Percentiles rank a stretch among this genome's conserved stretches.
These are phyloP conservation scores for Psophia crepitans DNA, from an alignment of 2,113 vertebrate genomes.

Conservation along the genomic window DNA sequence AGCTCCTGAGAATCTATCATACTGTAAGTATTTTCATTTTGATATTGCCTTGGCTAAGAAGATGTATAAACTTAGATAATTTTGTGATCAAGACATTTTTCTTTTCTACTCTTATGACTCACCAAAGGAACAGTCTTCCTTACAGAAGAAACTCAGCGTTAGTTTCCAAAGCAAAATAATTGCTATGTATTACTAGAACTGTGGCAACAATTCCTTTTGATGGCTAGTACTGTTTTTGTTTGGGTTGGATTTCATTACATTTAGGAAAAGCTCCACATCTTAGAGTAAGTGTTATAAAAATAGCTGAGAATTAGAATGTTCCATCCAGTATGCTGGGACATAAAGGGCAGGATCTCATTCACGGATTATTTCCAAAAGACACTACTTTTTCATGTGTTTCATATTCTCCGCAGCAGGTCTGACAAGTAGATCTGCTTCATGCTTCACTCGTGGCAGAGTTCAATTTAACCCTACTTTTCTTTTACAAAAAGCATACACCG, in stretches of 20 bases:
- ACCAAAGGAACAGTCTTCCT: not conserved
- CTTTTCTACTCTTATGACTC: not conserved
- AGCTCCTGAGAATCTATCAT: not conserved
- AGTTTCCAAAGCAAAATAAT: not conserved
- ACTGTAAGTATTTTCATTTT: not conserved
- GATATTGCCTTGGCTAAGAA: not conserved
- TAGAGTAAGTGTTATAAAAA: not conserved
- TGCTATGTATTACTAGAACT: not conserved
- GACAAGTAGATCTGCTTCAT: not conserved
- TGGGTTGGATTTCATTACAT: not conserved
- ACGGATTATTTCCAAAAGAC: not conserved
- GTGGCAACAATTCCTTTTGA: not conserved
- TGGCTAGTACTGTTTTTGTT: not conserved
- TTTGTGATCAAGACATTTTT: not conserved
- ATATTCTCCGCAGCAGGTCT: not conserved
- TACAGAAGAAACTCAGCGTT: not conserved
- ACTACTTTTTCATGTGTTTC: not conserved
- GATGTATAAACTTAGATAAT: not conserved
- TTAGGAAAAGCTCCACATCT: not conserved
- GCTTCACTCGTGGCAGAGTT: not conserved
- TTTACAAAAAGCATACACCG: not conserved
- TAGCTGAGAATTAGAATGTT: not conserved
- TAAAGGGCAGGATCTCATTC: not conserved
- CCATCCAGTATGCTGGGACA: not conserved
- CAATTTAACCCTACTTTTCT: not conserved